These are phyloP conservation scores for Otis tarda DNA, from an alignment of 2,113 vertebrate species.

Conservation along the genomic window DNA sequence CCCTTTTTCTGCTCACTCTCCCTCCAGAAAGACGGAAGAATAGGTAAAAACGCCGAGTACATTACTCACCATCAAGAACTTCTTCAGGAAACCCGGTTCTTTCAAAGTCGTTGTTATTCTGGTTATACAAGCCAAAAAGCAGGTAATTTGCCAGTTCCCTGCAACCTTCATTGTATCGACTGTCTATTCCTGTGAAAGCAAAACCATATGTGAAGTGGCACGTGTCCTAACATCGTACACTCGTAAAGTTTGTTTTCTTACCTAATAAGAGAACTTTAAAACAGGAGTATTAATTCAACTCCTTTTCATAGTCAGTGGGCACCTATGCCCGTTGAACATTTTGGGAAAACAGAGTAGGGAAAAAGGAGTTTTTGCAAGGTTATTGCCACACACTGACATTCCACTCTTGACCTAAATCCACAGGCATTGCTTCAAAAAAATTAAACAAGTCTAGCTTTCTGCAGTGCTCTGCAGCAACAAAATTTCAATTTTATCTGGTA, in stretches of 20 bases:
- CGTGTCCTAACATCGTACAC: accelerated
- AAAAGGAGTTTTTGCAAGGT: neutral
- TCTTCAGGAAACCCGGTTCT: conserved; percentile 90
- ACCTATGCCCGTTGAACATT: accelerated
- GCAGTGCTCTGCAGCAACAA: neutral
- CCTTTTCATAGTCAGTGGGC: accelerated
- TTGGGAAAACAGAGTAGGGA: neutral
- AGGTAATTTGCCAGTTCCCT: conserved; percentile 93
- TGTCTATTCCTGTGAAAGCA: conserved; percentile 89
- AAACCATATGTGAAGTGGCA: neutral
- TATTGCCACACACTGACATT: neutral
- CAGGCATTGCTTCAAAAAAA: neutral
- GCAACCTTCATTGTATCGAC: conserved; percentile 95
- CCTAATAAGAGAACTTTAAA: neutral
- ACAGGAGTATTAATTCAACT: neutral
- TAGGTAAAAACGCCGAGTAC: accelerated
- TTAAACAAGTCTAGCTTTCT: neutral
- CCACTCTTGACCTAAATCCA: neutral
- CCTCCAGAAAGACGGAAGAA: neutral
- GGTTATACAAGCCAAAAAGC: conserved; percentile 91
- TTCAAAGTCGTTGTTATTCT: conserved; percentile 81
- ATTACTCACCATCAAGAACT: conserved; percentile 88
- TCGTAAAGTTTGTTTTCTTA: neutral
- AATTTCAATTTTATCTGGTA: neutral
- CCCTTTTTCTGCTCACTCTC: neutral